These are phyloP conservation scores for Eretmochelys imbricata DNA, from an alignment of 2,113 vertebrate genomes.

Conservation along the genomic window DNA sequence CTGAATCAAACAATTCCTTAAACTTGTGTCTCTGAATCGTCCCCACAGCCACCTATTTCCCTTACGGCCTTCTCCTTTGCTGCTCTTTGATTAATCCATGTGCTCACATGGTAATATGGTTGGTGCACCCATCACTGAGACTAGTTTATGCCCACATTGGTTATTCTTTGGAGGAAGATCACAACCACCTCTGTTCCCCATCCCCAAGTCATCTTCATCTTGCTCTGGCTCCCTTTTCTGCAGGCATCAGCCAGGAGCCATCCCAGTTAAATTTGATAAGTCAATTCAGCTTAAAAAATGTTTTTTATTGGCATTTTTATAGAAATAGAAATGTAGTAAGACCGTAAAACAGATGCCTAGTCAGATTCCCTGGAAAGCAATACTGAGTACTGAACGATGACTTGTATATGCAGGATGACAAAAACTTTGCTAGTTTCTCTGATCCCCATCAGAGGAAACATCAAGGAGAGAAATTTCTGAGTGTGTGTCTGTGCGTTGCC, in stretches of 20 bases:
- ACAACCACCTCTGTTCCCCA: background rate
- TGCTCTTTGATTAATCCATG: background rate
- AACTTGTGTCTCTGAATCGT: background rate
- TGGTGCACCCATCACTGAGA: background rate
- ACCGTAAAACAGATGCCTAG: background rate
- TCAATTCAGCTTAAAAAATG: background rate
- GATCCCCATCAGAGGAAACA: background rate
- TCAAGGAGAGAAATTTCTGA: background rate
- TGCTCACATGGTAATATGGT: background rate
- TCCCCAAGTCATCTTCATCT: background rate
- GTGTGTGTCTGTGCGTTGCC: background rate
- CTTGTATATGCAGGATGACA: rapidly evolving
- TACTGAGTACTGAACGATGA: background rate
- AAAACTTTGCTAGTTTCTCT: background rate
- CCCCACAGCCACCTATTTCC: background rate
- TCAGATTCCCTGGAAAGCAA: background rate
- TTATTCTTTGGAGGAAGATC: background rate
- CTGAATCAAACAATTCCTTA: background rate
- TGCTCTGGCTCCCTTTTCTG: background rate
- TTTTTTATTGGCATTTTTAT: background rate
- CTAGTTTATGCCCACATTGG: background rate
- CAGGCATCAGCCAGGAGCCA: background rate
- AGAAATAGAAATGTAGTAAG: background rate
- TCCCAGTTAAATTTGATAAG: background rate
- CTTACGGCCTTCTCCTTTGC: background rate